Evolutionary conservation across 2,888 invertebrate species (phyloP).

Genomic region (Aelia acuminata): DNA sequence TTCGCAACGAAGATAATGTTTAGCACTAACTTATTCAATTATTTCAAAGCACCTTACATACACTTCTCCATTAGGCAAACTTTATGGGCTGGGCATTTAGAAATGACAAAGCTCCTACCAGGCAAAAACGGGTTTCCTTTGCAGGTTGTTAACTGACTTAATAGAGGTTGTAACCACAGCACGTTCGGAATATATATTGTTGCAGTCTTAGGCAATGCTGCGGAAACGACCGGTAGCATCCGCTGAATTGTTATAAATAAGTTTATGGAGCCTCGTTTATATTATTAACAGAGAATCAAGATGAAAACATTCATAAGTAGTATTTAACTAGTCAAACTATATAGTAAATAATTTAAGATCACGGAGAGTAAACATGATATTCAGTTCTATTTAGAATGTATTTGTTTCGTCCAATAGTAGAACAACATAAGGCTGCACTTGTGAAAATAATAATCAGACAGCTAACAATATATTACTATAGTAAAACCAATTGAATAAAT

Average conservation of each 20-base stretch:
- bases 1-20: slow-evolving; percentile 2
- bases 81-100: background rate
- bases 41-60: background rate
- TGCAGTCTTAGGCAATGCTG: slow-evolving; percentile 3
- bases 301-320: too few relatives aligned
- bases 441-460: too few relatives aligned
- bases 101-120: background rate
- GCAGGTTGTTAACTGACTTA: slow-evolving; percentile 1
- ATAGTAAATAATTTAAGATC: too few relatives aligned
- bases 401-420: too few relatives aligned
- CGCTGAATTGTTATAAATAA: background rate
- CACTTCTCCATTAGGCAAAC: slow-evolving; percentile 19
- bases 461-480: too few relatives aligned
- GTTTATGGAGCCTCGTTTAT: background rate
- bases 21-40: slow-evolving; percentile 14
- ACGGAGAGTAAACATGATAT: too few relatives aligned
- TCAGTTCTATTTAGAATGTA: too few relatives aligned
- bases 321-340: too few relatives aligned
- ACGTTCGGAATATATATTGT: slow-evolving; percentile 29
- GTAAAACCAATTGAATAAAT: too few relatives aligned
- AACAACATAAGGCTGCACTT: too few relatives aligned
- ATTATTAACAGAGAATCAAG: background rate
- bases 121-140: slow-evolving; percentile 10
- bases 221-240: background rate
- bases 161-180: background rate